Evolutionary conservation across 2,797 vertebrate species (phyloP), one percentile per base, ranked within the genome.

Genomic region (Fistularia commersonii): DNA sequence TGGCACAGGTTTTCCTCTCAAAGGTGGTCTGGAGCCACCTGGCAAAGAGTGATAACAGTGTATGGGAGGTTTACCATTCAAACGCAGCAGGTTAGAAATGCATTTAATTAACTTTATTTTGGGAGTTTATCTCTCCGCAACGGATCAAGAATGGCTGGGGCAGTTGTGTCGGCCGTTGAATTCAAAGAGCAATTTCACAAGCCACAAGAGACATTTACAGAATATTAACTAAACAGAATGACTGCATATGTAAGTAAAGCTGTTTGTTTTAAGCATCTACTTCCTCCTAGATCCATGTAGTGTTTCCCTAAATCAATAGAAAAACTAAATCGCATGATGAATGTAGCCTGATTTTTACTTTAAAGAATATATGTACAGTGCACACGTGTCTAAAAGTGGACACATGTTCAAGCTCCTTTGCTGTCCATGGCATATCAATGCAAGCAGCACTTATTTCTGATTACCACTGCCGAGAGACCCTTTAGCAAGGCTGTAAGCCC

Each of bases 11-110:
- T 76, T 53, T 50, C 15, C 74, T 82, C 78, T 77, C 73, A 65
- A 55, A 76, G 78, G 79, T 77, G 86, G 75, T 80, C 79, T 15
- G 12, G 51, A 69, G 72, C 55, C 79, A 80, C 79, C 82, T 84
- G 80, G 81, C 61, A 73, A 62, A 48, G 51, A 46, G 61, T 66
- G 81, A 85, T 86, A 85, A 81, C 77, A 59, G 59, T 42, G 40
- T 52, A 59, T 11, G 72, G 23, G 23, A 23, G 23, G 23, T 23
- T 23, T 23, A 23, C 69, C 60, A 64, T 80, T 81, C 61, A 76
- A 61, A 73, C 66, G 48, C 59, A 72, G 62, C 54, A 59, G 58
- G 53, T 66, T 79, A 23, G 50, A 76, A 77, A 77, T 77, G 59
- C 64, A 72, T 80, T 85, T 83, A 50, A 72, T 36, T 61, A 45